Base-by-base conservation (phyloP, 2,888 invertebrate genomes). In the Drosophila falleni region DNA sequence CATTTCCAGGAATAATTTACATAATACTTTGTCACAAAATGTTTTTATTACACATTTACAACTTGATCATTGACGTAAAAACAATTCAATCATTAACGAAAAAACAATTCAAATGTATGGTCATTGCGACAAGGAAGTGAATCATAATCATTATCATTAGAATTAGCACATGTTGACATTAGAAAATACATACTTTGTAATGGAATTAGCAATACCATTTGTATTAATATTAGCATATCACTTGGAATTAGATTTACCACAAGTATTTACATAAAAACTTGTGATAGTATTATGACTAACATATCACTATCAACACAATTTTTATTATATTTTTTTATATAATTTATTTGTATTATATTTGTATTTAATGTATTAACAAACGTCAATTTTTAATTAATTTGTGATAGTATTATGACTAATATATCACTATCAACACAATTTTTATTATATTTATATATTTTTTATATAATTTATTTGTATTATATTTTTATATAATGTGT, bases 1-100 rank as follows among this genome's bases (percentile, higher is more conserved):
- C 89, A 90, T 81, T 91, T 91, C 86, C 78, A 73, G 80, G 78
- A 81, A 85, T 87, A 86, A 91, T 91, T 90, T 90, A 89, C 91
- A 90, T 90, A 89, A 73, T 41, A 50, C 41, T 33, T 26, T 53
- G 35, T 46, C 71, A 33, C 29, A 37, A 60, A 66, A 31, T 59
- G 41, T 37, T 44, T 62, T 58, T 69, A 53, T 69, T 64, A 59
- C 64, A 47, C 35, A 16, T 26, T 41, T 58, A 16, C 46, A 58
- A 9, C 46, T 23, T 50, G 15, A 33, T 33, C 49, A 50, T 33
- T 49, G 63, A 37, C 49, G 41, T 70, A 39, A 49, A 42, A 44
- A 68, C 13, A 37, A 13, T 19, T 54, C 3, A 37, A 63, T 33
- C 49, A 50, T 33, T 49, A 63, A 37, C 49, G 41, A 64, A 39